Evolutionary conservation across 2,888 invertebrate genomes (phyloP).

Genomic region (Bellardia pandia): DNA sequence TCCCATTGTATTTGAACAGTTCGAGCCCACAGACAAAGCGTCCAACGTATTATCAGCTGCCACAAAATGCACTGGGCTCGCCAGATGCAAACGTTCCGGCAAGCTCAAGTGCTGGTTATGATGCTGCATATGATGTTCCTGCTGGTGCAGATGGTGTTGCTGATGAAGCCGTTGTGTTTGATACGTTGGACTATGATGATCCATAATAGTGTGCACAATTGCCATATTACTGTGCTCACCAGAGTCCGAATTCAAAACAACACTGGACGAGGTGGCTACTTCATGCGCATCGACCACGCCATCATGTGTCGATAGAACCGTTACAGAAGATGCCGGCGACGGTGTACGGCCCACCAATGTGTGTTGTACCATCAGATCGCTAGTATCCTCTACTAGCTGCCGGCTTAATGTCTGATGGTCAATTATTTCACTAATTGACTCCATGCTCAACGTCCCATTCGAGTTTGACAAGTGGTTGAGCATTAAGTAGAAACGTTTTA

Average conservation of each 20-base stretch:
- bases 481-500: slow-evolving; percentile 53
- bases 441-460: slow-evolving; percentile 83
- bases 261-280: slow-evolving; percentile 39
- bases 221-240: slow-evolving; percentile 78
- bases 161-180: slow-evolving; percentile 72
- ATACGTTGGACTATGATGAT: slow-evolving; percentile 78
- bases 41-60: slow-evolving; percentile 79
- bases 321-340: slow-evolving; percentile 65
- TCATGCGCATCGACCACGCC: slow-evolving; percentile 69
- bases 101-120: slow-evolving; percentile 74
- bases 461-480: slow-evolving; percentile 66
- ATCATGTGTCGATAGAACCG: slow-evolving; percentile 66
- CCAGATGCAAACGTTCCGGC: slow-evolving; percentile 72
- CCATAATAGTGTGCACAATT: slow-evolving; percentile 81
- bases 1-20: slow-evolving; percentile 72
- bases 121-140: slow-evolving; percentile 74
- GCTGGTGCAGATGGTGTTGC: slow-evolving; percentile 69
- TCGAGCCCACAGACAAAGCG: slow-evolving; percentile 77
- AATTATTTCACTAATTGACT: slow-evolving; percentile 87
- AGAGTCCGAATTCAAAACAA: slow-evolving; percentile 58
- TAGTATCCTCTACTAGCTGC: slow-evolving; percentile 83
- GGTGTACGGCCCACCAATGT: slow-evolving; percentile 78
- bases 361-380: slow-evolving; percentile 75
- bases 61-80: slow-evolving; percentile 79
- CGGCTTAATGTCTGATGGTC: slow-evolving; percentile 86